Percentiles rank a stretch among this genome's conserved stretches.
Conservation (phyloP, 2,113 vertebrate species). For the Copsychus sechellarum region DNA sequence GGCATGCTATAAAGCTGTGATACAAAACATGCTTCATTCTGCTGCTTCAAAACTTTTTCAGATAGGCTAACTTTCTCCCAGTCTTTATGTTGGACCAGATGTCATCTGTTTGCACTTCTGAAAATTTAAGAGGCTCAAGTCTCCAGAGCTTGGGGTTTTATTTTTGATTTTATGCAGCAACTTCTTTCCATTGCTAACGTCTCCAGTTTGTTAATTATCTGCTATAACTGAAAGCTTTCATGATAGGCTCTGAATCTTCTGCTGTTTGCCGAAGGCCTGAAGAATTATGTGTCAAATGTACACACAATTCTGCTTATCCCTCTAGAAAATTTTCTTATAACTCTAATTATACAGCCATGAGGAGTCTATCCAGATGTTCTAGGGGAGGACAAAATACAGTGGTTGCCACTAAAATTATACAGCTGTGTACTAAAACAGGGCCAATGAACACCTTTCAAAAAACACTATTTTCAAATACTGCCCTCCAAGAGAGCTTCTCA, state of each 20-base stretch:
- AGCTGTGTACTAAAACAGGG: background rate
- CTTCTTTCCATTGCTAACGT: background rate
- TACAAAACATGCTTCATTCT: background rate
- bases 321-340: background rate
- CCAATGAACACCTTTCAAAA: background rate
- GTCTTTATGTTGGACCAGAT: slow-evolving; percentile 2
- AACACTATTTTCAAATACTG: background rate
- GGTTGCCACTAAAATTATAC: background rate
- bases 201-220: slow-evolving; percentile 37
- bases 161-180: background rate
- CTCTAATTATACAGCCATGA: background rate
- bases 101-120: background rate
- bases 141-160: background rate
- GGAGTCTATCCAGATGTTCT: slow-evolving; percentile 36
- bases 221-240: background rate
- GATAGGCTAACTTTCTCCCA: background rate
- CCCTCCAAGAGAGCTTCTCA: background rate
- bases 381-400: background rate
- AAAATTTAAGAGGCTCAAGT: background rate
- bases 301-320: background rate
- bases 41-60: background rate
- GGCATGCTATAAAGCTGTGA: background rate
- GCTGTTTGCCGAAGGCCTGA: slow-evolving; percentile 11
- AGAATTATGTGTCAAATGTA: slow-evolving; percentile 28
- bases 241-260: slow-evolving; percentile 19